Conservation (phyloP, 2,797 vertebrate species). For the Adrianichthys oophorus region DNA sequence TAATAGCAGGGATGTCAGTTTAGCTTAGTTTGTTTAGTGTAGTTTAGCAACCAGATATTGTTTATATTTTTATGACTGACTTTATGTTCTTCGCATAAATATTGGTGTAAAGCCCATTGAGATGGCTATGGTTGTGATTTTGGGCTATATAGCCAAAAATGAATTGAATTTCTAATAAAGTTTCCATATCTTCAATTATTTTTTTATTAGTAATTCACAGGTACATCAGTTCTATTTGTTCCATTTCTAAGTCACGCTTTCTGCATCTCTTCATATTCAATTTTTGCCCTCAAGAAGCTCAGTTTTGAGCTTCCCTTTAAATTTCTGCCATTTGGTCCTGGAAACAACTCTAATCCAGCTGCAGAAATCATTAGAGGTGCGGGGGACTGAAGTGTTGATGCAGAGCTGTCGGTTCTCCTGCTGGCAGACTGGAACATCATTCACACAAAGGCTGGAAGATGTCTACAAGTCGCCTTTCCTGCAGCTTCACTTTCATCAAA, state of each 20-base stretch:
- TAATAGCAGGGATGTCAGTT: no score
- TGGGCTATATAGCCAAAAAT: no score
- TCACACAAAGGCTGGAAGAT: conserved; percentile 55
- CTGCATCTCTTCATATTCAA: conserved; percentile 29
- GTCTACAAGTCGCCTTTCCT: conserved; percentile 47
- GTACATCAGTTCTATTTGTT: conserved; percentile 16
- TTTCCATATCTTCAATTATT: background rate
- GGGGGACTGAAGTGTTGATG: conserved; percentile 35
- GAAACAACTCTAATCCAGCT: conserved; percentile 59
- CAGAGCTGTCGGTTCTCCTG: conserved; percentile 50
- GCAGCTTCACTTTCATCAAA: conserved; percentile 42
- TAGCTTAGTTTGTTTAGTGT: no score
- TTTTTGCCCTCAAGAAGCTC: conserved; percentile 23
- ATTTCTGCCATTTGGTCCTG: conserved; percentile 56
- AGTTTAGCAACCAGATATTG: no score
- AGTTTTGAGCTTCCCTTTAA: conserved; percentile 24
- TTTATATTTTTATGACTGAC: no score
- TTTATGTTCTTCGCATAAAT: no score
- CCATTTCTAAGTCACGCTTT: conserved; percentile 20
- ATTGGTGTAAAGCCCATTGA: no score
- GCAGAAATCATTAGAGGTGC: conserved; percentile 67
- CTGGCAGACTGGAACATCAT: conserved; percentile 52
- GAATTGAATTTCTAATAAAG: background rate
- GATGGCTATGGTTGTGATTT: no score
- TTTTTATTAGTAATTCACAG: conserved; percentile 5